Evolutionary conservation across 2,113 vertebrate species (phyloP), one percentile per base, ranked within the genome.

Genomic region (Myxocyprinus asiaticus): DNA sequence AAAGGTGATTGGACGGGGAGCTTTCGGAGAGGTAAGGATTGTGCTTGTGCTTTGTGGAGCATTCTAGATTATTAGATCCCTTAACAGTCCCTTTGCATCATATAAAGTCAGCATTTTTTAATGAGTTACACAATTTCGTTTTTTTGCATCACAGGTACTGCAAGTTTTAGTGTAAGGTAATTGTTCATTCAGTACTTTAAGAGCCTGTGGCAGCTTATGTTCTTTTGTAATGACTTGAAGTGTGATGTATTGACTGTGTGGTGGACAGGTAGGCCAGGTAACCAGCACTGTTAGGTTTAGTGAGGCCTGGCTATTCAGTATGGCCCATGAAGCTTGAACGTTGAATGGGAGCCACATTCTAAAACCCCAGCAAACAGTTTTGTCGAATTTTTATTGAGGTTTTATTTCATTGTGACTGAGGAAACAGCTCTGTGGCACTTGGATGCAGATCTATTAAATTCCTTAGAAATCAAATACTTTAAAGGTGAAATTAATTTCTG

Each of bases 1-100:
- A 75, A 99, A 99, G 85, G 98, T 99, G 90, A 99, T 99, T 89
- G 98, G 98, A 85, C 93, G 98, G 91, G 98, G 98, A 91, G 98
- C 98, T 55, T 99, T 99, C 80, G 98, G 98, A 83, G 98, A 99
- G 96, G 98, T 99, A 94, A 88, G 88, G 66, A 14, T 78, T 10
- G 10, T 22, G 12, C 74, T 11, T 59, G 22, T 33, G 22, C 22
- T 33, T 3, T 33, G 22, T 15, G 51, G 9, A 58, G 58, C 12
- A 45, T 10, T 58, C 2, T 2, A 22, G 17, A 70, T 71, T 43
- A 22, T 15, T 17, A 15, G 4, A 42, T 55, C 48, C 9, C 6
- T 10, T 56, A 58, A 22, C 6, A 12, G n/a, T 3, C 17, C 42
- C 45, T 33, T 53, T 44, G 51, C 14, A 51, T 42, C 7, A 15